Evolutionary conservation across 37 sponge, comb jelly and placozoan species (phyloP).

Genomic region (Dysidea cf. avara): DNA sequence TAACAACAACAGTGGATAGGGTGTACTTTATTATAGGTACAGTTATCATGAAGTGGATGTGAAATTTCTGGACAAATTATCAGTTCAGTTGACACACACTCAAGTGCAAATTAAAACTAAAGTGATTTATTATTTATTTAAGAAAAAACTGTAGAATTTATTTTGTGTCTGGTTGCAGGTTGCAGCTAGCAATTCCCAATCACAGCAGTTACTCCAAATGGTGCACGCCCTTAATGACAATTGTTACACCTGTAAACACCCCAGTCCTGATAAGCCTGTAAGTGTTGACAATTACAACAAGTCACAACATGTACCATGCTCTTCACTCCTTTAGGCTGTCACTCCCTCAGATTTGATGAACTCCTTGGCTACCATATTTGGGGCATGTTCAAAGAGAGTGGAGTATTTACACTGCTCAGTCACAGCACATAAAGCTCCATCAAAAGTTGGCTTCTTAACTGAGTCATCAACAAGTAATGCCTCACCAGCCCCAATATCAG

Average conservation of each 20-base stretch:
- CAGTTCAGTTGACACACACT: slow-evolving; percentile 14
- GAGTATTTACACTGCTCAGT: slow-evolving; percentile 65
- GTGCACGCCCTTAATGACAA: no score
- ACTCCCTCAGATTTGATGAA: slow-evolving; percentile 2
- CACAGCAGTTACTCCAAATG: no score
- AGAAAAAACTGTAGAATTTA: no score
- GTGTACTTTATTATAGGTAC: slow-evolving; percentile 23
- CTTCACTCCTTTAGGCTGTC: slow-evolving; percentile 9
- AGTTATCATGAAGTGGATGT: slow-evolving; percentile 33
- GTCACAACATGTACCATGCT: no score
- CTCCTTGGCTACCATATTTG: slow-evolving; percentile 34
- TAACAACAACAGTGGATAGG: no score
- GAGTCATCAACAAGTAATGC: background rate
- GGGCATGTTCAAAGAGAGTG: slow-evolving; percentile 11
- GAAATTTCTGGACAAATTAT: slow-evolving; percentile 44
- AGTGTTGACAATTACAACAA: no score
- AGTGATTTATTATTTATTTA: background rate
- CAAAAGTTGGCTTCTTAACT: slow-evolving; percentile 18
- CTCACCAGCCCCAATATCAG: slow-evolving; percentile 27
- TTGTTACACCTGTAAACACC: no score
- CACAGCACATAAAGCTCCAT: slow-evolving; percentile 2
- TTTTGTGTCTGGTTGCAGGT: no score
- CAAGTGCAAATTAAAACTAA: slow-evolving; percentile 74
- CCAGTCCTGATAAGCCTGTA: no score
- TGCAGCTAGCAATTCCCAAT: no score